A percentile compares a stretch with the other conserved stretches of the same genome.
Evolutionary conservation across 2,888 invertebrate species (phyloP).

Genomic region (Ametastegia equiseti): DNA sequence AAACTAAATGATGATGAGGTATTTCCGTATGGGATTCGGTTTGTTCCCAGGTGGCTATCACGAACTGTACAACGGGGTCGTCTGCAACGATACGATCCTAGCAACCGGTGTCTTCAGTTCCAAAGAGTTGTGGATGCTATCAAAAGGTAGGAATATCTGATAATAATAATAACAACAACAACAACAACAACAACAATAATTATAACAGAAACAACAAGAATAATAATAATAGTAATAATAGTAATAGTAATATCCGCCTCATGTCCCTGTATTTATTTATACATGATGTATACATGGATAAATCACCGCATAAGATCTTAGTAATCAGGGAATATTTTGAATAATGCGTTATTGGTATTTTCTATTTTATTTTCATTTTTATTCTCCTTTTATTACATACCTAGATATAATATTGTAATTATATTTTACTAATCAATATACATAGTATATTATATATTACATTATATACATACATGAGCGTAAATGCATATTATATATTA

Average conservation of each 20-base stretch:
- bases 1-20: slow-evolving; percentile 13
- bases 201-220: slow-evolving; percentile 7
- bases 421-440: not conserved
- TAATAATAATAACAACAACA: slow-evolving; percentile 16
- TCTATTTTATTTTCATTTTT: slow-evolving; percentile 38
- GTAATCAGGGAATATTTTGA: slow-evolving; percentile 29
- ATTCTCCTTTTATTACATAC: slow-evolving; percentile 22
- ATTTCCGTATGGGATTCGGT: slow-evolving; percentile 60
- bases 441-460: too few species aligned
- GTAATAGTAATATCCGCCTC: slow-evolving; percentile 12
- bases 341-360: slow-evolving; percentile 49
- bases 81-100: slow-evolving; percentile 99
- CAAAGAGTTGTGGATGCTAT: slow-evolving; percentile 99
- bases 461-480: not conserved
- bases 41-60: slow-evolving; percentile 79
- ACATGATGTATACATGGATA: not conserved
- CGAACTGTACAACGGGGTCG: slow-evolving; percentile 98
- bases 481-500: too few species aligned
- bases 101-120: slow-evolving; percentile 99
- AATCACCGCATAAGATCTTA: slow-evolving; percentile 48
- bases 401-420: not conserved
- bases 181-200: slow-evolving; percentile 32
- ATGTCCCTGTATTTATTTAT: not conserved
- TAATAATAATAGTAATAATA: not conserved
- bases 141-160: slow-evolving; percentile 86